A percentile compares a stretch with the other conserved stretches of the same genome.
phyloP scores from a whole-genome alignment of 2,113 vertebrate genomes.

The Labeo catla region DNA sequence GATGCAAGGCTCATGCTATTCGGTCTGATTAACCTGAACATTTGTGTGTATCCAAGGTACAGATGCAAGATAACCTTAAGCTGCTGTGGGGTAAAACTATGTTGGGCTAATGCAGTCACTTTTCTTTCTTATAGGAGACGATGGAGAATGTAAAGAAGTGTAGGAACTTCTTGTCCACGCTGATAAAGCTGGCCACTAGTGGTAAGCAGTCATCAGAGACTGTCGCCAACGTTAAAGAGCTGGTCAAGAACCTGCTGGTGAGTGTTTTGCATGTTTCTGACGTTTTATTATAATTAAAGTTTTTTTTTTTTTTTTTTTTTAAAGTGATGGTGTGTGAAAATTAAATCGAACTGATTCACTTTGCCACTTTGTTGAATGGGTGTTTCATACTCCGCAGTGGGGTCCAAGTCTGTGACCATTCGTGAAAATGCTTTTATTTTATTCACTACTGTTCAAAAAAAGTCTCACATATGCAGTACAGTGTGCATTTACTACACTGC shows the following conservation, averaged over 20 bases:
- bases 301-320: background rate
- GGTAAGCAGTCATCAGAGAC: conserved; percentile 94
- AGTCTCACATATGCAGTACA: no score
- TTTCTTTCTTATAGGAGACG: conserved; percentile 82
- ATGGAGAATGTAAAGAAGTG: conserved; percentile 99
- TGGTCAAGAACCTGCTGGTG: conserved; percentile 95
- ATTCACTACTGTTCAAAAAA: background rate
- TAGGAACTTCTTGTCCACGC: conserved; percentile 95
- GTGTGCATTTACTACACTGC: no score
- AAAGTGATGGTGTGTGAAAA: background rate
- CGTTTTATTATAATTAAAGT: background rate
- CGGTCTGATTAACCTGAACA: background rate
- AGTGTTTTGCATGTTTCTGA: background rate
- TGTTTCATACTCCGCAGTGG: background rate
- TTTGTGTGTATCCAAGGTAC: background rate
- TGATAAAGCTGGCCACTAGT: conserved; percentile 96
- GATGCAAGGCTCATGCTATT: background rate
- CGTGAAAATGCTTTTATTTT: background rate
- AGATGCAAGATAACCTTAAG: background rate
- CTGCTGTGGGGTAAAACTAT: background rate
- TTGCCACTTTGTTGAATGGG: background rate
- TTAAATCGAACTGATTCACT: background rate
- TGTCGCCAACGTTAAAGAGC: conserved; percentile 90
- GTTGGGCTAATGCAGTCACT: background rate
- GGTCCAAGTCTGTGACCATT: background rate